Conservation (phyloP, 1,140 invertebrate species). For the Agrilus planipennis region DNA sequence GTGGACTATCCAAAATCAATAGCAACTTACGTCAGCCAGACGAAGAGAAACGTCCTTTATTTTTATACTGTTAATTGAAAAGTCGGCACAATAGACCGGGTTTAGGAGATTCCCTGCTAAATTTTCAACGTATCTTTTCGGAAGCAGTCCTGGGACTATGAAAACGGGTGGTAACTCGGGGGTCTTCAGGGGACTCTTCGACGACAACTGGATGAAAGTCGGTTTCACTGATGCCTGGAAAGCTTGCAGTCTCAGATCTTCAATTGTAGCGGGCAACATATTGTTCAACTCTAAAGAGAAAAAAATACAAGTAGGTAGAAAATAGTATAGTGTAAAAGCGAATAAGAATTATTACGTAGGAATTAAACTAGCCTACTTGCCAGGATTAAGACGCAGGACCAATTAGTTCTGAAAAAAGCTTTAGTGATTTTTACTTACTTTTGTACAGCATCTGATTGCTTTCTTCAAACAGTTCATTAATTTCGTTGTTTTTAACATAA, state of each 20-base stretch:
- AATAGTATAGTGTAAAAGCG: no score
- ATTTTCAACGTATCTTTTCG: conserved; percentile 16
- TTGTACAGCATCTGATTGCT: conserved; percentile 25
- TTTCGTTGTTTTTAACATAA: conserved; percentile 22
- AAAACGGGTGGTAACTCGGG: conserved; percentile 30
- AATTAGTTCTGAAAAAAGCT: no score
- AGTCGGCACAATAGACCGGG: conserved; percentile 25
- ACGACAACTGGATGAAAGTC: conserved; percentile 23
- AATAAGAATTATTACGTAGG: neutral
- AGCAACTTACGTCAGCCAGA: no score
- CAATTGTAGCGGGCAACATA: conserved; percentile 22
- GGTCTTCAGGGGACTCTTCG: conserved; percentile 24
- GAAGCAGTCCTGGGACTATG: conserved; percentile 29
- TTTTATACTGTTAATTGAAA: no score
- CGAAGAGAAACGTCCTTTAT: no score
- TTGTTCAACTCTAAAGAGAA: conserved; percentile 22
- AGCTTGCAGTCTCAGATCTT: conserved; percentile 16
- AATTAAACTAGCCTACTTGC: neutral
- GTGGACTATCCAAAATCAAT: no score
- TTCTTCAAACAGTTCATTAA: conserved; percentile 21
- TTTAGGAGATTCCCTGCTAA: conserved; percentile 21
- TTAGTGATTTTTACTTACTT: conserved; percentile 22
- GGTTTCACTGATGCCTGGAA: conserved; percentile 19
- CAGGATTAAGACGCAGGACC: neutral
- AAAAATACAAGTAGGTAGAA: no score